A percentile compares a stretch with the other conserved stretches of the same genome.
These are phyloP conservation scores for Butastur rufipennis DNA, from an alignment of 2,113 vertebrate species.

Conservation along the genomic window DNA sequence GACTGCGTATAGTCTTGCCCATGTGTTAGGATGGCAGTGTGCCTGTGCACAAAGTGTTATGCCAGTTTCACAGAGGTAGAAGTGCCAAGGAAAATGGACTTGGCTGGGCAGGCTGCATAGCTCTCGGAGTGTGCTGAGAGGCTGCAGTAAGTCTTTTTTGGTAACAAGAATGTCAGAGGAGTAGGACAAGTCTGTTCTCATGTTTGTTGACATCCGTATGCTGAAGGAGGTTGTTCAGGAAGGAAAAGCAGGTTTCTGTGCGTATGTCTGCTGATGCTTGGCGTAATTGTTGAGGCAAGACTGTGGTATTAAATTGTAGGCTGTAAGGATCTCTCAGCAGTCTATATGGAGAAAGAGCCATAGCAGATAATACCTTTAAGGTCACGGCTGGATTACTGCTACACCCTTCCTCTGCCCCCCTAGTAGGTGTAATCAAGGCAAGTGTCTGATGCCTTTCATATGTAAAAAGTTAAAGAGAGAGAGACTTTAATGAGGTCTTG, in stretches of 20 bases:
- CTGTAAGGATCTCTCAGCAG: neutral
- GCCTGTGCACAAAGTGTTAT: conserved; percentile 42
- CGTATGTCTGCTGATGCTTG: neutral
- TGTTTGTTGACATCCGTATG: conserved; percentile 32
- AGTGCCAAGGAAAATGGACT: conserved; percentile 64
- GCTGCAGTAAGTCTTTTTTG: conserved; percentile 48
- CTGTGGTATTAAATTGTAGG: neutral
- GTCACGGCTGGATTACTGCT: neutral
- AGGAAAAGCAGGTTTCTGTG: neutral
- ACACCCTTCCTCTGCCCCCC: neutral
- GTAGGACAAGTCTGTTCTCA: conserved; percentile 9
- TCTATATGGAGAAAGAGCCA: neutral
- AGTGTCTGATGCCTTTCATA: neutral
- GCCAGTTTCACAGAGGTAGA: conserved; percentile 55
- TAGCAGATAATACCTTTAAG: neutral
- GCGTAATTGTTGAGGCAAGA: neutral
- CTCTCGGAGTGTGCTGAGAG: neutral
- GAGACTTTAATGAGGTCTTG: neutral
- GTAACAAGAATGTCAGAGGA: conserved; percentile 27
- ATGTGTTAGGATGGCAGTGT: conserved; percentile 53
- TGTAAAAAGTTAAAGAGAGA: neutral
- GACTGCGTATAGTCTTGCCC: neutral
- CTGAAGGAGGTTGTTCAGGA: neutral
- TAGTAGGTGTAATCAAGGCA: neutral
- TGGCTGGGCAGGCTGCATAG: conserved; percentile 45